Evolutionary conservation across 2,888 invertebrate genomes (phyloP).

Genomic region (Cryptocheilus praepositus): DNA sequence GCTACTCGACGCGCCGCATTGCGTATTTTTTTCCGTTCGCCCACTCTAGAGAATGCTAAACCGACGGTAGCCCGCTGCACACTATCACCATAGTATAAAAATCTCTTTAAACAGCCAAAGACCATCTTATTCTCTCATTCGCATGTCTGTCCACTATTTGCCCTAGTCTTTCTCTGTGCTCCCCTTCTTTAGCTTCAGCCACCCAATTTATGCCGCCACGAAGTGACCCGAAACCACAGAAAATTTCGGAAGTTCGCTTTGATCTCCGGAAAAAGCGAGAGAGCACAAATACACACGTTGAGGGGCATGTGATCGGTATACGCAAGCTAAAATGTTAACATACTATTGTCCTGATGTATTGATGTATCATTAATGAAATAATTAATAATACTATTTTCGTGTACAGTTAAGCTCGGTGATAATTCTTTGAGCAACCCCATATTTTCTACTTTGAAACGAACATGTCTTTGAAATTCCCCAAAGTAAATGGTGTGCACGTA

Average conservation of each 20-base stretch:
- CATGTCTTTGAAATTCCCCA: too few relatives aligned
- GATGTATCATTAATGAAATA: too few relatives aligned
- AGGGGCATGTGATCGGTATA: slow-evolving; percentile 35
- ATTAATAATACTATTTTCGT: too few relatives aligned
- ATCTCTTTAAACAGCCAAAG: not conserved
- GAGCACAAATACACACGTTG: slow-evolving; percentile 21
- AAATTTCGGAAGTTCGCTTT: slow-evolving; percentile 15
- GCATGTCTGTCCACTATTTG: too few relatives aligned
- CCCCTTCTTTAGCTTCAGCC: not conserved
- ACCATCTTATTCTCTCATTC: not conserved
- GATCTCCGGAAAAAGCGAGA: slow-evolving; percentile 15
- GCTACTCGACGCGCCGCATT: not conserved
- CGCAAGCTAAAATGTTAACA: too few relatives aligned
- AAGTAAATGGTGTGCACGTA: too few relatives aligned
- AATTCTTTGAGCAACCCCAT: too few relatives aligned
- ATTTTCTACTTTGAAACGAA: too few relatives aligned
- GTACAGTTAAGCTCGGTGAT: too few relatives aligned
- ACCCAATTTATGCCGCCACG: not conserved
- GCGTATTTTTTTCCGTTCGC: not conserved
- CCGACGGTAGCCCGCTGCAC: too few relatives aligned
- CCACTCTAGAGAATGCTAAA: not conserved
- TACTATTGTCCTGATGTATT: too few relatives aligned
- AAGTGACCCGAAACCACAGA: slow-evolving; percentile 3
- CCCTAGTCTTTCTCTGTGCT: not conserved
- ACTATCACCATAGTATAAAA: too few relatives aligned